phyloP scores from a whole-genome alignment of 2,113 vertebrate genomes.

The Thinocorus orbignyianus region DNA sequence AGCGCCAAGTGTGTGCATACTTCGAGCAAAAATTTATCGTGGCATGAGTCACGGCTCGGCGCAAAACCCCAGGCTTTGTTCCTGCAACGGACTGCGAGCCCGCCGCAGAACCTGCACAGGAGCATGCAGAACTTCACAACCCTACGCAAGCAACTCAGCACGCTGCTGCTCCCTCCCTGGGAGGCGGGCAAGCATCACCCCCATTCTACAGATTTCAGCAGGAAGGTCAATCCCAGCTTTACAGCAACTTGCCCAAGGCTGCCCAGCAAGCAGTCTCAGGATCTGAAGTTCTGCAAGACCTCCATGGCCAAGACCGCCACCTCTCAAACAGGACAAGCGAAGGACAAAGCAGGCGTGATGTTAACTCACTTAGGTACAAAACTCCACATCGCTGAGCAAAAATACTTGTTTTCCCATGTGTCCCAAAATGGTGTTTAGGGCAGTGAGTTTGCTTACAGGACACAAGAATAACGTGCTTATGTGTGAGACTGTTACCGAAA shows the following conservation, averaged over 20 bases:
- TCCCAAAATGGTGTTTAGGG: not conserved
- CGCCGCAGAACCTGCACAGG: fast-evolving
- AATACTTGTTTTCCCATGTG: not conserved
- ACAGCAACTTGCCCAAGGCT: not conserved
- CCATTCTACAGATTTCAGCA: not conserved
- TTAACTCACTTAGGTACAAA: not conserved
- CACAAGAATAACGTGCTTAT: not conserved
- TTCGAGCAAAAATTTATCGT: not conserved
- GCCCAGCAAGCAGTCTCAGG: not conserved
- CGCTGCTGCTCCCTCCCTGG: not conserved
- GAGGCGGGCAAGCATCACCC: not conserved
- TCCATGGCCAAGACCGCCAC: not conserved
- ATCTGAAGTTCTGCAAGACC: not conserved
- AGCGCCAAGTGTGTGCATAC: not conserved
- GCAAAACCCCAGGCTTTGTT: not conserved
- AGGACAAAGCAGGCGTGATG: not conserved
- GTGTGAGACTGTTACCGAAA: not conserved
- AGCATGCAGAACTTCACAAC: not conserved
- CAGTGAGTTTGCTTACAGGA: not conserved
- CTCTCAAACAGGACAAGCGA: not conserved
- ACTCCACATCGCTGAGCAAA: not conserved
- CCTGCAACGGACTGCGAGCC: not conserved
- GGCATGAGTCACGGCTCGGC: not conserved
- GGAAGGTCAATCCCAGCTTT: not conserved
- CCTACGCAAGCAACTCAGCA: fast-evolving